Evolutionary conservation across 2,888 invertebrate species (phyloP), one percentile per base, ranked within the genome.

Genomic region (Lochmaea capreae): DNA sequence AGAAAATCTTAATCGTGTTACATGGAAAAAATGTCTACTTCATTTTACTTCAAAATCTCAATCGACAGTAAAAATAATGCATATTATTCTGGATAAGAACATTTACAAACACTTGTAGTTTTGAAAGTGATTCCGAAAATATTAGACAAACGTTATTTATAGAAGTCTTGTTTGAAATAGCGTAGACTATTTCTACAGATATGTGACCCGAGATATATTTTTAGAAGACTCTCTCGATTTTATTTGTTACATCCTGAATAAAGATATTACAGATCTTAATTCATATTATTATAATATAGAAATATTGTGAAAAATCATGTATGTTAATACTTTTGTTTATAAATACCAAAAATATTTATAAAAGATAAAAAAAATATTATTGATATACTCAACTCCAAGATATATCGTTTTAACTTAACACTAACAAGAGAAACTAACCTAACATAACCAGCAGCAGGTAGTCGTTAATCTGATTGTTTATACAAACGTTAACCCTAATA

Each of bases 151-250:
- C 76, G 74, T 74, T 80, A 79, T 78, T 79, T 78, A 76, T 79
- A 79, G 79, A 69, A n/a, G 52, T 63, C 61, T 61, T 65, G 72
- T 73, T 78, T 62, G 72, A 79, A 81, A 79, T 80, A 79, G 77
- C 79, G 61, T 71, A 67, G 70, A 67, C 77, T 79, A 76, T 78
- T 81, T 78, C 79, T 78, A 77, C 77, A 81, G 79, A 78, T 81
- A 81, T 80, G 80, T 73, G 80, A 81, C 79, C 81, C 79, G 76
- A 82, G 77, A 74, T 66, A 71, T 82, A 83, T 82, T 81, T 79
- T 76, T 81, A 80, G 80, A 65, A 77, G 76, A 79, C 80, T 83
- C 82, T 79, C 81, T 80, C 79, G 81, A 81, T 81, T 46, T 46
- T 82, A 81, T 80, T 79, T 33, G 65, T 67, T 62, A 73, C 65